A percentile compares a stretch with the other conserved stretches of the same genome.
These are phyloP conservation scores for Nycteola revayana DNA, from an alignment of 2,888 invertebrate species.

Conservation along the genomic window DNA sequence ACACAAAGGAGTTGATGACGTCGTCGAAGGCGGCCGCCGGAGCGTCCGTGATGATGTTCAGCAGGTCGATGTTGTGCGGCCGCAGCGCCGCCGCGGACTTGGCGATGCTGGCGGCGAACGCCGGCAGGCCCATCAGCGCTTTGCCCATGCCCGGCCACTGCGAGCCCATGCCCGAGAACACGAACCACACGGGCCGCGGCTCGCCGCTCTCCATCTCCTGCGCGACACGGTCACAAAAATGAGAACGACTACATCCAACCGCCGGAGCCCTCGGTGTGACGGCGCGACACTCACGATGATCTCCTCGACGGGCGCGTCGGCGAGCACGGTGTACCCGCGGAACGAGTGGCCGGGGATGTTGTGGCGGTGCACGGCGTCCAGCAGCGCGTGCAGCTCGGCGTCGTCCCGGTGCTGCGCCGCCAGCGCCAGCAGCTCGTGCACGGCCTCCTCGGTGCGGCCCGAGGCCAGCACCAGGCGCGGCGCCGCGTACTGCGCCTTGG, in stretches of 20 bases:
- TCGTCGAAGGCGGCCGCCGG: constrained; percentile 91
- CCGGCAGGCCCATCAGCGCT: constrained; percentile 90
- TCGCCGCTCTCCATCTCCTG: constrained; percentile 63
- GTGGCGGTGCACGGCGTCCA: constrained; percentile 87
- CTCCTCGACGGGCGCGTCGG: constrained; percentile 37
- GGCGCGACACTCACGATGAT: constrained; percentile 36
- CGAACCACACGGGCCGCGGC: constrained; percentile 94
- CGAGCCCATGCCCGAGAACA: constrained; percentile 99
- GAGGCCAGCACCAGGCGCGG: constrained; percentile 86
- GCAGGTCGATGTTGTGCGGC: constrained; percentile 91
- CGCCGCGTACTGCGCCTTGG: constrained; percentile 64
- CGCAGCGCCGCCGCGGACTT: constrained; percentile 89
- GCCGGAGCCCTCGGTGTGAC: neutral
- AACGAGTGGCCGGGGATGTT: constrained; percentile 89
- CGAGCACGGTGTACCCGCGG: constrained; percentile 90
- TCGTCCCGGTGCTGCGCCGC: constrained; percentile 84
- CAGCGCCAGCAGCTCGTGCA: constrained; percentile 84
- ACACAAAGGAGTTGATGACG: constrained; percentile 94
- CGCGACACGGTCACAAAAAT: neutral
- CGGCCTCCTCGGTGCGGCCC: constrained; percentile 92
- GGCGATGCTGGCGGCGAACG: constrained; percentile 89
- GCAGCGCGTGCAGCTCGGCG: constrained; percentile 88
- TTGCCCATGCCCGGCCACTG: constrained; percentile 99
- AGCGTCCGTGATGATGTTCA: constrained; percentile 88
- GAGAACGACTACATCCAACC: neutral